phyloP scores from a whole-genome alignment of 2,888 invertebrate species.

The Drymonia ruficornis region DNA sequence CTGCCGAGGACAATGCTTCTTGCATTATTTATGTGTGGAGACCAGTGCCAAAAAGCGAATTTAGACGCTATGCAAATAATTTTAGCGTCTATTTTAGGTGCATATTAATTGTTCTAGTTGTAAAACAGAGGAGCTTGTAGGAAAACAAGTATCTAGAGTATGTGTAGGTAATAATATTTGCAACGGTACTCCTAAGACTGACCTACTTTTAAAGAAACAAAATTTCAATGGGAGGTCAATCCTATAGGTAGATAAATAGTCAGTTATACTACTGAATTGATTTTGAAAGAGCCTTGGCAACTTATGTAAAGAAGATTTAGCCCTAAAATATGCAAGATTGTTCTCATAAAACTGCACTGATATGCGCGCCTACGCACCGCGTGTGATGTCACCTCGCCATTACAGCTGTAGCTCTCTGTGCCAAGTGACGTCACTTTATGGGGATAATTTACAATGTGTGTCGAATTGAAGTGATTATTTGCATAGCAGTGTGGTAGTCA shows the following conservation, averaged over 20 bases:
- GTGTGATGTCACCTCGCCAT: slow-evolving; percentile 54
- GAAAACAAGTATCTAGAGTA: no score
- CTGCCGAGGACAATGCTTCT: neutral
- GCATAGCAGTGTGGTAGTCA: neutral
- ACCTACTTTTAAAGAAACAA: no score
- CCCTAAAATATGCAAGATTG: no score
- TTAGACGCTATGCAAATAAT: neutral
- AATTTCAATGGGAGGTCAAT: no score
- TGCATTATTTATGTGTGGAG: neutral
- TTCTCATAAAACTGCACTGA: slow-evolving; percentile 38
- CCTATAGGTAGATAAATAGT: no score
- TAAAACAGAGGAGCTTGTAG: neutral
- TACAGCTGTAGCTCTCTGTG: slow-evolving; percentile 55
- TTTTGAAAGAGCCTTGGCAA: no score
- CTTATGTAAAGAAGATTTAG: no score
- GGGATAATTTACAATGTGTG: slow-evolving; percentile 38
- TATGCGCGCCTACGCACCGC: slow-evolving; percentile 38
- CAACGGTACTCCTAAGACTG: no score
- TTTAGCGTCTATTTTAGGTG: neutral
- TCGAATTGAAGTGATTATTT: slow-evolving; percentile 11
- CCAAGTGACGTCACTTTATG: slow-evolving; percentile 70
- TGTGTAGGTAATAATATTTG: no score
- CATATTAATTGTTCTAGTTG: neutral
- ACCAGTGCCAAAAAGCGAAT: neutral
- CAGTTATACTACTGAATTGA: no score